A percentile compares a stretch with the other conserved stretches of the same genome.
Conservation (phyloP, 2,113 vertebrate species). For the Telmatochromis sp. region DNA sequence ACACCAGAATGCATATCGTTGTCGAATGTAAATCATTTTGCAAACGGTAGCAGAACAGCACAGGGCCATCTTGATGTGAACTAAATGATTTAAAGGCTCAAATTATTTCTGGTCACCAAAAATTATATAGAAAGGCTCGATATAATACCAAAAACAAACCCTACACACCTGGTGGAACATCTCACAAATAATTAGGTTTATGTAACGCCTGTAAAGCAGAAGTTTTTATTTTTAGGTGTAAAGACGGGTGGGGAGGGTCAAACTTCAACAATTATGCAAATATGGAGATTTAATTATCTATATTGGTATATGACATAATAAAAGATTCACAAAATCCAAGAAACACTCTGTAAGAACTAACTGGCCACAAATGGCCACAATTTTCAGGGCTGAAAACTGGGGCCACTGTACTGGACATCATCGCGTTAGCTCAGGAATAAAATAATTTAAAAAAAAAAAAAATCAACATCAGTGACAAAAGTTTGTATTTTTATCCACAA, state of each 20-base stretch:
- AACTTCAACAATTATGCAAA: not conserved
- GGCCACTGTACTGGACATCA: not conserved
- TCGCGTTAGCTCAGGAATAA: not conserved
- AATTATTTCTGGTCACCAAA: not conserved
- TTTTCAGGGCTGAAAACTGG: not conserved
- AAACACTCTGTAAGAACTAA: not conserved
- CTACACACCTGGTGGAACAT: not conserved
- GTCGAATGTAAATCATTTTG: not conserved
- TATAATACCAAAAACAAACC: not conserved
- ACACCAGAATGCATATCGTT: not conserved
- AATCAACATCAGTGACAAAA: not conserved
- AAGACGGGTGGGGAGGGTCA: accelerated
- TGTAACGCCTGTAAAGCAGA: not conserved
- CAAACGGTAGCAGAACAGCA: not conserved
- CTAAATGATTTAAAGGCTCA: not conserved
- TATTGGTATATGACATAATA: not conserved
- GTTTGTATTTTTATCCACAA: not conserved
- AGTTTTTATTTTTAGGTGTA: not conserved
- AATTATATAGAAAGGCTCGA: not conserved
- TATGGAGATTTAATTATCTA: not conserved
- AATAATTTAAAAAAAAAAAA: not conserved
- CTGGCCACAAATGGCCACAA: not conserved
- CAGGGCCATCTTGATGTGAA: not conserved
- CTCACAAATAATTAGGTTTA: not conserved
- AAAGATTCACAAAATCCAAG: not conserved